Evolutionary conservation across 1,140 invertebrate species (phyloP).

Genomic region (Papilio glaucus): DNA sequence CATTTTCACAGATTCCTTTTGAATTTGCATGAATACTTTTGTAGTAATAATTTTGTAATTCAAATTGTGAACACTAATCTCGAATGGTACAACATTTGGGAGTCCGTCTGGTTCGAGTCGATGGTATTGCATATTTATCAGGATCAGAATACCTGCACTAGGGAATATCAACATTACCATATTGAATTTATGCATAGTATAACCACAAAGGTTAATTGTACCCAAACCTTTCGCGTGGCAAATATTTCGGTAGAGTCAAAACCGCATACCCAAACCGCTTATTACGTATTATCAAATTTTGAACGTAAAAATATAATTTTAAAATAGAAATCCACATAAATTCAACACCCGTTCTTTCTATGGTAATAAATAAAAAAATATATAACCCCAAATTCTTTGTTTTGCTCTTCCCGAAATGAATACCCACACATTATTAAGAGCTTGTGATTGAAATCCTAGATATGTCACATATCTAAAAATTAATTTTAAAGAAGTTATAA

Average conservation of each 20-base stretch:
- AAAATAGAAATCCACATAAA: neutral
- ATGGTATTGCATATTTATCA: constrained; percentile 24
- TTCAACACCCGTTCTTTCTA: neutral
- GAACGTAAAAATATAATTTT: neutral
- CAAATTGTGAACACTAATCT: neutral
- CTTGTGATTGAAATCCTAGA: no score
- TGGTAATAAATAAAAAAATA: neutral
- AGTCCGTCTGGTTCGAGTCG: neutral
- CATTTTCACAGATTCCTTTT: no score
- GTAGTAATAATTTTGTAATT: no score
- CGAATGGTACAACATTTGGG: neutral
- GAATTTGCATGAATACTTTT: no score
- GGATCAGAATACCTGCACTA: neutral
- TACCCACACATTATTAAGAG: no score
- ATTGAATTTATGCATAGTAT: constrained; percentile 4
- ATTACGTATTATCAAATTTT: constrained; percentile 6
- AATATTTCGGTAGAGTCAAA: neutral
- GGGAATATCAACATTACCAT: constrained; percentile 9
- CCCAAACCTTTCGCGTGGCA: constrained; percentile 5
- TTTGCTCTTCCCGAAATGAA: no score
- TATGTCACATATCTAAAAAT: no score
- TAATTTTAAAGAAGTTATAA: no score
- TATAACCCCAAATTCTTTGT: no score
- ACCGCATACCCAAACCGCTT: neutral
- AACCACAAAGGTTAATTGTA: constrained; percentile 21